Conservation (phyloP, 2,888 invertebrate genomes). For the Zeuzera pyrina region DNA sequence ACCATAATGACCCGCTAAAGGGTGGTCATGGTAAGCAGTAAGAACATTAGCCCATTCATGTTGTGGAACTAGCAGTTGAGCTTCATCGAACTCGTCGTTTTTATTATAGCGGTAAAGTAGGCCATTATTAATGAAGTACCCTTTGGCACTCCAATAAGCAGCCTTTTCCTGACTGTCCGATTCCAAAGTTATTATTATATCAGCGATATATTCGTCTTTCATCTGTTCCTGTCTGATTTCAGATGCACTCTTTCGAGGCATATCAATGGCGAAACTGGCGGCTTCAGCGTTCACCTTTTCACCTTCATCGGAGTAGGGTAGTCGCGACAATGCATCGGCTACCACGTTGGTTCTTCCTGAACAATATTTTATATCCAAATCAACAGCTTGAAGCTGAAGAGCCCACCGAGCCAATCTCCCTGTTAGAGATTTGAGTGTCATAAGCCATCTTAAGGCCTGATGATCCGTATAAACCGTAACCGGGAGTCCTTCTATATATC, state of each 20-base stretch:
- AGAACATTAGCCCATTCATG: no score
- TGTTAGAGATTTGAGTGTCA: constrained; percentile 30
- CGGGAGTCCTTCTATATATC: constrained; percentile 37
- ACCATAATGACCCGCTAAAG: no score
- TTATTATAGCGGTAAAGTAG: no score
- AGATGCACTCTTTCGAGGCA: constrained; percentile 2
- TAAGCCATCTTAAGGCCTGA: constrained; percentile 38
- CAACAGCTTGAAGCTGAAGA: constrained; percentile 32
- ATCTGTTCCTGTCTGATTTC: background rate
- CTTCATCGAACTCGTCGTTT: no score
- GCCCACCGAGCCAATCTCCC: no score
- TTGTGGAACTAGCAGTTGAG: no score
- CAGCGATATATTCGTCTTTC: no score
- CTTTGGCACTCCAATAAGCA: no score
- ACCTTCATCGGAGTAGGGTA: background rate
- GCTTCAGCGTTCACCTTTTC: background rate
- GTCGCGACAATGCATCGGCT: constrained; percentile 30
- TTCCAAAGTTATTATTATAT: no score
- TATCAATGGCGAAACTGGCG: constrained; percentile 13
- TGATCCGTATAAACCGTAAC: constrained; percentile 26
- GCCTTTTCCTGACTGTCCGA: no score
- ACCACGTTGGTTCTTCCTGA: constrained; percentile 32
- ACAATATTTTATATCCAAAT: constrained; percentile 29
- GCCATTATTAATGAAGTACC: no score
- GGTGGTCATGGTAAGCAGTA: no score